Percentiles rank a stretch among this genome's conserved stretches.
These are phyloP conservation scores for Lepus townsendii DNA, from an alignment of 2,797 vertebrate species.

Conservation along the genomic window DNA sequence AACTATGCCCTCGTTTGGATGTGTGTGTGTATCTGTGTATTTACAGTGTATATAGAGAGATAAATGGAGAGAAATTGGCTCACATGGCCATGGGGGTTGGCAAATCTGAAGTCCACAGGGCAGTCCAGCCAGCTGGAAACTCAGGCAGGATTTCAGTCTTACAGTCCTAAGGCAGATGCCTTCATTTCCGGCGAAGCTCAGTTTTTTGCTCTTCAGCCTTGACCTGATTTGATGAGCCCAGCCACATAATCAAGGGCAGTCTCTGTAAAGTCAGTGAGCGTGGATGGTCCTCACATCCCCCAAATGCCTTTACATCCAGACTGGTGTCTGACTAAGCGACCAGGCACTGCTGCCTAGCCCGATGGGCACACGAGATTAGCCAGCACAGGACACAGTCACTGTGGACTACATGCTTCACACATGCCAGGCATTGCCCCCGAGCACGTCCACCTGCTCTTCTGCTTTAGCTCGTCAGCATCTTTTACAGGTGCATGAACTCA, in stretches of 20 bases:
- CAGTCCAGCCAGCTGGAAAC: neutral
- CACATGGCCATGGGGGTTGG: neutral
- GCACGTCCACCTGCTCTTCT: fast-evolving
- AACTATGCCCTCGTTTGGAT: no score
- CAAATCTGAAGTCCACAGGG: neutral
- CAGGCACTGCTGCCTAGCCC: neutral
- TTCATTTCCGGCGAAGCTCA: neutral
- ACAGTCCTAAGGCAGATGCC: neutral
- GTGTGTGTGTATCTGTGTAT: no score
- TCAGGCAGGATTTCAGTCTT: neutral
- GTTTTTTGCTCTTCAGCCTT: neutral
- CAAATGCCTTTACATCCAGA: neutral
- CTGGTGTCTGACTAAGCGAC: neutral
- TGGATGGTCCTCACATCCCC: neutral
- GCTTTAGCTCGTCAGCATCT: neutral
- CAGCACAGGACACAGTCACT: fast-evolving
- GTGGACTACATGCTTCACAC: fast-evolving
- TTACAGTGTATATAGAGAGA: no score
- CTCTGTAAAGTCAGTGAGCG: neutral
- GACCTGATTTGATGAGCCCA: neutral
- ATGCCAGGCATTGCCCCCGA: fast-evolving
- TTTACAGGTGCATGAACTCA: neutral
- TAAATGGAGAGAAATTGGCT: neutral
- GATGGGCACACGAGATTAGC: neutral
- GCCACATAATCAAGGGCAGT: neutral